Base-by-base conservation (phyloP, 64 coral and sea anemone genomes). In the Astreopora myriophthalma region DNA sequence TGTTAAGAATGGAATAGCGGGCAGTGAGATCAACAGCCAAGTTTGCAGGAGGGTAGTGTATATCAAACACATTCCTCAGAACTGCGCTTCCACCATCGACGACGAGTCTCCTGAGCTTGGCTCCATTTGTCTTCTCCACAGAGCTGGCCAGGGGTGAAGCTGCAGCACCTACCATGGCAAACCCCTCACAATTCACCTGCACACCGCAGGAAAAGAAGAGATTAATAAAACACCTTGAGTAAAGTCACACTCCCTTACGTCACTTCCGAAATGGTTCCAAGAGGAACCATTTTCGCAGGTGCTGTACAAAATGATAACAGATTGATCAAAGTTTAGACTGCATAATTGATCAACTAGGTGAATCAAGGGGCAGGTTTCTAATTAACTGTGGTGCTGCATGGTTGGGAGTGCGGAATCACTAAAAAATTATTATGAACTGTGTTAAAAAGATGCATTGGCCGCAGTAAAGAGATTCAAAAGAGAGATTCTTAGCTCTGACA, bases 61-160 rank as follows among this genome's bases (percentile, higher is more conserved):
- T 62, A 6, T 91, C 76, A 51, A 91, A 91, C 7, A 9, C 3
- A 11, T 34, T 75, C 44, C 76, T 69, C 32, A 91, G 73, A 48
- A 34, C 34, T 62, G 61, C 48, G 49, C 34, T 91, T 70, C 89
- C 89, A 82, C 89, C 89, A 80, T 91, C 89, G 20, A 91, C 52
- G 13, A 91, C 20, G 17, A 90, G 63, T 40, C 74, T 44, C 0
- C 48, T 58, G 19, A 79, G 49, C 49, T 55, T 55, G 13, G 49
- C 49, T 55, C 49, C 49, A 55, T 55, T 55, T 8, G 49, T 55
- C 49, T 55, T 55, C 17, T 55, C 8, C 49, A 13, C 49, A 0
- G 49, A 55, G 16, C 49, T 55, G 49, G 49, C 49, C 49, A 55
- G 0, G 17, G 49, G 16, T 13, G 3, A 10, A 55, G 10, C 9